phyloP scores from a whole-genome alignment of 2,888 invertebrate genomes.

The Caenorhabditis sinica region DNA sequence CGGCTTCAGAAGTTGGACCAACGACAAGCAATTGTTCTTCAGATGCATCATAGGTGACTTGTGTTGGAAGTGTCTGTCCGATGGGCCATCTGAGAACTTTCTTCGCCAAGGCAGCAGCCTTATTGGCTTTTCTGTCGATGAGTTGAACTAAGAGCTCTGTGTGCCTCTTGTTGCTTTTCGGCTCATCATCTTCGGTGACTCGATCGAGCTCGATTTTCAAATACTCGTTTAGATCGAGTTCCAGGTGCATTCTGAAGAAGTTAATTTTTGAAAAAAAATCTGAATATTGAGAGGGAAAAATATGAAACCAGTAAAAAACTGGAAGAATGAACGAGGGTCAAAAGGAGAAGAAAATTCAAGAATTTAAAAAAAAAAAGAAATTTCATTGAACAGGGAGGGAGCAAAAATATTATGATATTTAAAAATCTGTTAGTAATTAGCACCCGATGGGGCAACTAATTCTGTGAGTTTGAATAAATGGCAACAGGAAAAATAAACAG shows the following conservation, averaged over 20 bases:
- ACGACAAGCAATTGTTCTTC: constrained; percentile 46
- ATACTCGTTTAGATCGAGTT: constrained; percentile 51
- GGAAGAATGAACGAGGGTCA: neutral
- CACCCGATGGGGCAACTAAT: constrained; percentile 3
- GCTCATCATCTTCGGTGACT: constrained; percentile 32
- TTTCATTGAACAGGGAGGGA: constrained; percentile 6
- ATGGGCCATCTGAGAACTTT: constrained; percentile 64
- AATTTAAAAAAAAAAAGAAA: neutral
- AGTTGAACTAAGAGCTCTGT: constrained; percentile 53
- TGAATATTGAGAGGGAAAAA: neutral
- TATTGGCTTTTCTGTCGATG: constrained; percentile 45
- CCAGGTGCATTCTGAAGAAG: constrained; percentile 42
- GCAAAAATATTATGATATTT: constrained; percentile 1
- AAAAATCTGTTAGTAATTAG: constrained; percentile 6
- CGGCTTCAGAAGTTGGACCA: constrained; percentile 57
- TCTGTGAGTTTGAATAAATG: constrained; percentile 11
- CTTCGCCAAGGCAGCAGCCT: constrained; percentile 45
- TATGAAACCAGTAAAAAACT: neutral
- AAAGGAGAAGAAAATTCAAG: neutral
- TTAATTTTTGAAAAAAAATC: constrained; percentile 5
- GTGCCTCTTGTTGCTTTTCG: constrained; percentile 30
- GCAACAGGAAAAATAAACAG: constrained; percentile 11
- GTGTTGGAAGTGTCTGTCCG: constrained; percentile 59
- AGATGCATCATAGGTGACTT: constrained; percentile 38
- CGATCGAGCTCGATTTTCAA: constrained; percentile 43